Base-by-base conservation (phyloP, 2,888 invertebrate species). In the Desoria tigrina region DNA sequence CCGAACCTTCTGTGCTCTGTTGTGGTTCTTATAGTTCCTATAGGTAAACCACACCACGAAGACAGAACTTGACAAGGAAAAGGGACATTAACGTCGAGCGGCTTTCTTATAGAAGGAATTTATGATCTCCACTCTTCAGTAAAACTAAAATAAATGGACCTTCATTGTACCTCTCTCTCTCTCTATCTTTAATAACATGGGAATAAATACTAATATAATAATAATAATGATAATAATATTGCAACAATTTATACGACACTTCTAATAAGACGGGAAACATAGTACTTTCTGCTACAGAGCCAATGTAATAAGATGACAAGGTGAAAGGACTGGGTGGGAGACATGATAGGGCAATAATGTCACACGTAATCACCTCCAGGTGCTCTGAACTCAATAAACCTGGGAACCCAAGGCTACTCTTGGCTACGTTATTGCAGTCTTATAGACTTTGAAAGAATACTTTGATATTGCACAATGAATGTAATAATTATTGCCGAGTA, bases 1-100 rank as follows among this genome's bases (percentile, higher is more conserved):
- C 45, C 45, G 16, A 45, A 6, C n/a, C 45, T 45, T 6, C n/a
- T n/a, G n/a, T n/a, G n/a, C n/a, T n/a, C n/a, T n/a, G n/a, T n/a
- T 6, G 16, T 45, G 45, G 45, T 45, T 45, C 6, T 16, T 45
- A 4, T 32, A 32, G 6, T 32, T 11, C 32, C 32, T 6, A 16
- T 39, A 16, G 21, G 9, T n/a, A 21, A 45, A 21, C 45, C 45
- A 6, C 16, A 45, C 45, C 21, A 45, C 45, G 9, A 27, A 55
- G 32, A 28, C 26, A n/a, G 18, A 55, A n/a, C 28, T 55, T 55
- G 55, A 55, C 55, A 55, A 21, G n/a, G 24, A 61, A 57, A 64
- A 58, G 68, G 21, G 53, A 63, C 63, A 67, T 67, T 67, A 67
- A 67, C 45, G 63, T 67, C 67, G n/a, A 50, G 60, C 57, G 59